Percentiles rank a stretch among this genome's conserved stretches.
Conservation (phyloP, 2,888 invertebrate species). For the Lasius platythorax region DNA sequence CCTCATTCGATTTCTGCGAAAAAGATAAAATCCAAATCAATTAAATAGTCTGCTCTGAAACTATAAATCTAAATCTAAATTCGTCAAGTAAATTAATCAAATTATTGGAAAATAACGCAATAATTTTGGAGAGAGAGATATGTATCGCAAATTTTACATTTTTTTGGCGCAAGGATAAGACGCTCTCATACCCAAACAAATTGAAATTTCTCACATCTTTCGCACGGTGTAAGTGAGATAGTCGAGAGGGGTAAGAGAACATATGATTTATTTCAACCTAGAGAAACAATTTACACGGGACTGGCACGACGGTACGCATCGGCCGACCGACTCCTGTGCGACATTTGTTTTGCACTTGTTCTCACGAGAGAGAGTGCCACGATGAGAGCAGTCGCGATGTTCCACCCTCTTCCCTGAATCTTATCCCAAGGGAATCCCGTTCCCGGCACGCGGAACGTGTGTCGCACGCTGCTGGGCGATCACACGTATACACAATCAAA, state of each 20-base stretch:
- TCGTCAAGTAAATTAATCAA: background rate
- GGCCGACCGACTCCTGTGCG: slow-evolving; percentile 73
- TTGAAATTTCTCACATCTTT: slow-evolving; percentile 34
- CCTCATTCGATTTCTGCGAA: background rate
- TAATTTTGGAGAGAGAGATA: background rate
- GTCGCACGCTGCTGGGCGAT: slow-evolving; percentile 58
- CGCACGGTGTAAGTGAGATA: background rate
- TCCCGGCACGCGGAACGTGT: slow-evolving; percentile 69
- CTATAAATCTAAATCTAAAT: background rate
- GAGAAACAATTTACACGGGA: slow-evolving; percentile 51
- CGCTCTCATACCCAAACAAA: slow-evolving; percentile 15
- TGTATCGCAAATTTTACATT: background rate
- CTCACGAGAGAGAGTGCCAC: slow-evolving; percentile 77
- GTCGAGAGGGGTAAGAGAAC: background rate
- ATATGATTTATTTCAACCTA: slow-evolving; percentile 50
- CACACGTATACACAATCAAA: slow-evolving; percentile 45
- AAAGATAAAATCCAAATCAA: background rate
- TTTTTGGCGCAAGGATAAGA: background rate
- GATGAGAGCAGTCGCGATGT: slow-evolving; percentile 64
- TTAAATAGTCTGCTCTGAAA: background rate
- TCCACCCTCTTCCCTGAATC: slow-evolving; percentile 74
- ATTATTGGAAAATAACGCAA: background rate
- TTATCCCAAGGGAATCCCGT: slow-evolving; percentile 76
- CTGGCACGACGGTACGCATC: slow-evolving; percentile 28
- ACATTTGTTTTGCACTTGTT: slow-evolving; percentile 83